Base-by-base conservation (phyloP, 1,140 invertebrate genomes). In the Phenacoccus solenopsis region DNA sequence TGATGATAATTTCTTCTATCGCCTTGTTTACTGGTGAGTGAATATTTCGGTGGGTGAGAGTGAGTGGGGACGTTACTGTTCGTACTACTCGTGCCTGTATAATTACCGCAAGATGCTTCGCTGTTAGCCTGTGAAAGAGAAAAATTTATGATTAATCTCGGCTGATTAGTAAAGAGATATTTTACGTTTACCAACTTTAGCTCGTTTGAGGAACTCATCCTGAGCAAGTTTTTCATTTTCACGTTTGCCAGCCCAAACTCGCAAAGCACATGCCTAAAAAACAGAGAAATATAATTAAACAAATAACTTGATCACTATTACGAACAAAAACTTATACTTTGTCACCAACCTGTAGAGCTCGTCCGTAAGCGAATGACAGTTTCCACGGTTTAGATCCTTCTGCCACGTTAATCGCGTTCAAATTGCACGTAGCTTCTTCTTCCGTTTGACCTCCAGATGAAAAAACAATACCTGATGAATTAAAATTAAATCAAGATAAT, bases 401-500 rank as follows among this genome's bases (percentile, higher is more conserved):
- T 71, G 83, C 87, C 74, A 88, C 86, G 80, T 98, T 98, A 78
- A 98, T 97, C 30, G 94, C 94, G 77, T 96, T 90, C 77, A 98
- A 83, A 79, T 98, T 94, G 13, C 96, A 81, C 0, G 95, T 91
- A 3, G 96, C 95, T 77, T 98, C 95, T 78, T 97, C 93, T 79
- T 98, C 96, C 30, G 93, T 94, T 78, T 97, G 94, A 64, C 96
- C 96, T 75, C 96, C 96, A 75, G 94, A 98, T 72, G 98, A 84
- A 85, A 98, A 98, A 38, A 88, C 90, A 57, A 98, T 83, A 67
- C 93, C 91, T 88, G 75, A 16, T 32, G 30, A 32, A 32, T 32
- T 32, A 13, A 7, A 32, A 32, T 32, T 13, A n/a, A n/a, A 32
- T 32, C 30, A 13, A 7, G 30, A 32, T 13, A 32, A 32, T 13